Conservation (phyloP, 2,797 vertebrate genomes). For the Galago senegalensis region DNA sequence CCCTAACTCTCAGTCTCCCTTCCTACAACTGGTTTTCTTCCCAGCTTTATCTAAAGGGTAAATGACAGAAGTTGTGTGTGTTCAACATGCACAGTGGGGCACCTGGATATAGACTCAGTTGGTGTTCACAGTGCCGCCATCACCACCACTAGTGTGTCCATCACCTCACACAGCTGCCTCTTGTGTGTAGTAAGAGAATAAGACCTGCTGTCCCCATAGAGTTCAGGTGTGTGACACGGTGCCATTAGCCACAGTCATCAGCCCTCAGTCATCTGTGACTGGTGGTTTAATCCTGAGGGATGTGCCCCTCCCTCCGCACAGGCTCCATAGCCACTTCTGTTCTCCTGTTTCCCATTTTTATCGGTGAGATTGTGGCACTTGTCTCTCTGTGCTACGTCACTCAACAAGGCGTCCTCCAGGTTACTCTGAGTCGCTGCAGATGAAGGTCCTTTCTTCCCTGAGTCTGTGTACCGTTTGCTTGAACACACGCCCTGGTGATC, state of each 20-base stretch:
- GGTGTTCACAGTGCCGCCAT: not conserved
- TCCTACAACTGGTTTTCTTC: not conserved
- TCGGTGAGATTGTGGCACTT: fast-evolving
- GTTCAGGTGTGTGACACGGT: too few species aligned
- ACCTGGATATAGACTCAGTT: too few species aligned
- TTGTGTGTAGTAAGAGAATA: too few species aligned
- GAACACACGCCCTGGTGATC: not conserved
- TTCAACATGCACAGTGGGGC: not conserved
- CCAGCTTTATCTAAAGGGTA: not conserved
- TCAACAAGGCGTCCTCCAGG: not conserved
- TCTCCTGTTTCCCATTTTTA: too few species aligned
- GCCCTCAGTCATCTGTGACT: too few species aligned
- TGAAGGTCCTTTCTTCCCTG: not conserved
- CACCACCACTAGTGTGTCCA: not conserved
- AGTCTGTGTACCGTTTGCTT: not conserved
- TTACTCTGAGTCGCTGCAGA: not conserved
- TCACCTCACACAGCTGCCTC: too few species aligned
- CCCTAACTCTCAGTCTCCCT: not conserved
- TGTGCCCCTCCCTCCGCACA: too few species aligned
- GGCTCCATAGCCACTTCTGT: too few species aligned
- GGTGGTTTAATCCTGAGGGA: too few species aligned
- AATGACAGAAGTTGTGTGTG: not conserved
- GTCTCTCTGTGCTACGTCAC: too few species aligned
- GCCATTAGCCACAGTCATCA: too few species aligned
- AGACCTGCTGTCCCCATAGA: too few species aligned